Percentiles rank a stretch among this genome's conserved stretches.
Evolutionary conservation across 1,140 invertebrate genomes (phyloP).

Genomic region (Sinonovacula constricta): DNA sequence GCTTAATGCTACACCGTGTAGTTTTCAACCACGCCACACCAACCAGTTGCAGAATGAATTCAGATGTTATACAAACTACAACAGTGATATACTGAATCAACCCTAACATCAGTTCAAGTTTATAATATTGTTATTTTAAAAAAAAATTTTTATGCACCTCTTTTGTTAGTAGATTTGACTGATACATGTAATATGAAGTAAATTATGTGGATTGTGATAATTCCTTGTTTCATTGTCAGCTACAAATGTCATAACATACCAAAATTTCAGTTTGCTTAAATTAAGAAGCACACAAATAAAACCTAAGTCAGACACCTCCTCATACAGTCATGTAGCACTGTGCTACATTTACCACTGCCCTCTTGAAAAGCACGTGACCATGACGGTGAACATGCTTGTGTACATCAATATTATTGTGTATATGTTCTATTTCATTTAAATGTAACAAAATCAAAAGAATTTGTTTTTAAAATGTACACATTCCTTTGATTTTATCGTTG

Average conservation of each 20-base stretch:
- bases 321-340: no score
- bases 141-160: not conserved
- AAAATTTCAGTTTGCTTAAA: not conserved
- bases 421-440: no score
- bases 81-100: constrained; percentile 70
- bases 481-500: no score
- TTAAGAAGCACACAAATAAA: no score
- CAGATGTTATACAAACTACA: constrained; percentile 92
- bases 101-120: constrained; percentile 18
- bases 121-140: not conserved
- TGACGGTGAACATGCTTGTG: no score
- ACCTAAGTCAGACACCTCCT: no score
- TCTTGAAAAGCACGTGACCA: no score
- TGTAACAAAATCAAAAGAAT: no score
- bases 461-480: no score
- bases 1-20: constrained; percentile 83
- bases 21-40: constrained; percentile 89
- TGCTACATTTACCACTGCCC: no score
- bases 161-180: not conserved
- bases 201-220: not conserved
- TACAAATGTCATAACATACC: not conserved
- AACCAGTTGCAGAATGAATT: constrained; percentile 96
- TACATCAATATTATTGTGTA: no score
- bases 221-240: not conserved
- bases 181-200: not conserved